These are phyloP conservation scores for Tragelaphus scriptus DNA, from an alignment of 2,113 vertebrate genomes.

Conservation along the genomic window DNA sequence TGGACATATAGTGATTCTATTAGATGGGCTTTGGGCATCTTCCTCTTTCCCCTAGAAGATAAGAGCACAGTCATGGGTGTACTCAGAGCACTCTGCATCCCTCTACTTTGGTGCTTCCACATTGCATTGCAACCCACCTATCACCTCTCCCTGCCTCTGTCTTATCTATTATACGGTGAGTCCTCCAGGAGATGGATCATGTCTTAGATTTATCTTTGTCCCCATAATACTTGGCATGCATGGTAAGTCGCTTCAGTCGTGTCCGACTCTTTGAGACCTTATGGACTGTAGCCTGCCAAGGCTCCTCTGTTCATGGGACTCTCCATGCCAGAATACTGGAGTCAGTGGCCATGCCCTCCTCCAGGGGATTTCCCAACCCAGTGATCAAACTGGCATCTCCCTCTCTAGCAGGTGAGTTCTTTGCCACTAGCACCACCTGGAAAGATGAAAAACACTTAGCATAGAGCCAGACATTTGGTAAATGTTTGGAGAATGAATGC, in stretches of 20 bases:
- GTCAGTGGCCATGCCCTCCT: neutral
- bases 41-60: neutral
- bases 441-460: neutral
- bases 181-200: neutral
- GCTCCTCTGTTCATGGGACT: neutral
- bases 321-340: neutral
- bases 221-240: neutral
- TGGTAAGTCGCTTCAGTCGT: neutral
- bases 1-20: neutral
- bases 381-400: neutral
- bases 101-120: neutral
- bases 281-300: neutral
- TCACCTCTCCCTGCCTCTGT: neutral
- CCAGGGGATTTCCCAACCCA: neutral
- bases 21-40: neutral
- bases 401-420: neutral
- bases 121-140: neutral
- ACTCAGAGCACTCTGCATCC: neutral
- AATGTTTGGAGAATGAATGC: neutral
- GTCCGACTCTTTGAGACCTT: neutral
- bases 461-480: neutral
- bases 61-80: neutral
- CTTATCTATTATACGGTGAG: neutral
- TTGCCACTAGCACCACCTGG: neutral
- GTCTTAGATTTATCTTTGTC: neutral